Evolutionary conservation across 2,888 invertebrate genomes (phyloP), one percentile per base, ranked within the genome.

Genomic region (Acholoe squamosa): DNA sequence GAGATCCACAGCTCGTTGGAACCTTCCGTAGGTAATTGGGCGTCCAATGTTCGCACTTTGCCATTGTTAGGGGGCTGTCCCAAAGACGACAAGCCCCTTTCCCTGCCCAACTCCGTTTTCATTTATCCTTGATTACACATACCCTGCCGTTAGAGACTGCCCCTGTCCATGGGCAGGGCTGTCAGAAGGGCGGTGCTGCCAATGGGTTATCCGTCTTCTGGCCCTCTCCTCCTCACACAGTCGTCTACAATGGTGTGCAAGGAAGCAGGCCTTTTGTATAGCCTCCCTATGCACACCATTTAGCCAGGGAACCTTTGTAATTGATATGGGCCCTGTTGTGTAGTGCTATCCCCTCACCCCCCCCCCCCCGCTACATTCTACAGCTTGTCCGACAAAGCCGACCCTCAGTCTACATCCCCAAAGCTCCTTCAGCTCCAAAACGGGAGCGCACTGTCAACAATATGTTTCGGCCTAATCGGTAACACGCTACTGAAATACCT

Each of bases 71-170:
- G 1, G 12, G 0, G 16, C 31, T 71, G 28, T 61, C 28, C n/a
- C 31, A 25, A 28, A 28, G 71, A 28, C 28, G 31, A 25, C 71
- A 28, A 25, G 71, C 28, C 28, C 14, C 25, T n/a, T 1, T 71
- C 25, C 28, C 71, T 14, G 28, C 71, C 3, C 71, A 28, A n/a
- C 71, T 71, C 25, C 71, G 71, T 71, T 28, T 28, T 71, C 71
- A 71, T 71, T 71, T 16, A 71, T 71, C 71, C 71, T 28, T 71
- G 71, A 71, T 71, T 71, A 71, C 19, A 28, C 71, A 14, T 3
- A 16, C 71, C 71, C 3, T 71, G 61, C 28, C 5, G 71, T 5
- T 25, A 71, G 28, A 28, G 71, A n/a, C 14, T 14, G 71, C 71
- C 71, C 61, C 12, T 19, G 43, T 61, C 61, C 71, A 28, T 25